Evolutionary conservation across 2,888 invertebrate genomes (phyloP).

Genomic region (Strigamia maritima): DNA sequence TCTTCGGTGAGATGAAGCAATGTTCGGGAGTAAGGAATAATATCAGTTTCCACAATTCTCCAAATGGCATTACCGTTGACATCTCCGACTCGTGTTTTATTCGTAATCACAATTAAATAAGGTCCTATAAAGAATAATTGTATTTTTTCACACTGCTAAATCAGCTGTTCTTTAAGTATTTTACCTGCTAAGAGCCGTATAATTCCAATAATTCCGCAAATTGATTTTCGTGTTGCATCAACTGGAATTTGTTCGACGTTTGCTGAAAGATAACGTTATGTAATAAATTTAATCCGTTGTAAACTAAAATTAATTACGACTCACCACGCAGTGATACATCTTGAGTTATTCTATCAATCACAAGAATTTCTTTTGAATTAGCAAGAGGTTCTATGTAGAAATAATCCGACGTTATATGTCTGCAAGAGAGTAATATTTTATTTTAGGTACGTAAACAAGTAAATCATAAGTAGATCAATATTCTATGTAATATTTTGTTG

Average conservation of each 20-base stretch:
- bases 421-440: constrained; percentile 45
- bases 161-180: neutral
- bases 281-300: neutral
- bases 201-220: constrained; percentile 85
- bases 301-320: constrained; percentile 24
- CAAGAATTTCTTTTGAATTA: constrained; percentile 68
- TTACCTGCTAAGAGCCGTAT: constrained; percentile 70
- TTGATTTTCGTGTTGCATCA: constrained; percentile 59
- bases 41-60: constrained; percentile 72
- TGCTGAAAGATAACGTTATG: constrained; percentile 49
- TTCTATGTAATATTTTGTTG: too few species aligned
- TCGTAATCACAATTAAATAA: constrained; percentile 84
- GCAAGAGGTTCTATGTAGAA: constrained; percentile 81
- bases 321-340: constrained; percentile 69
- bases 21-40: constrained; percentile 81
- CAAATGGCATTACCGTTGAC: constrained; percentile 76
- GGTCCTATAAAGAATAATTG: constrained; percentile 59
- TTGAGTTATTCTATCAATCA: constrained; percentile 78
- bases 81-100: constrained; percentile 75
- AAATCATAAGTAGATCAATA: too few species aligned
- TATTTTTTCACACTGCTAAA: neutral
- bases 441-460: too few species aligned
- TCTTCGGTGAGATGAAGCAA: constrained; percentile 77
- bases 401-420: constrained; percentile 80
- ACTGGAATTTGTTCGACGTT: constrained; percentile 64